Conservation (phyloP, 2,888 invertebrate genomes). For the Heliconius hortense region DNA sequence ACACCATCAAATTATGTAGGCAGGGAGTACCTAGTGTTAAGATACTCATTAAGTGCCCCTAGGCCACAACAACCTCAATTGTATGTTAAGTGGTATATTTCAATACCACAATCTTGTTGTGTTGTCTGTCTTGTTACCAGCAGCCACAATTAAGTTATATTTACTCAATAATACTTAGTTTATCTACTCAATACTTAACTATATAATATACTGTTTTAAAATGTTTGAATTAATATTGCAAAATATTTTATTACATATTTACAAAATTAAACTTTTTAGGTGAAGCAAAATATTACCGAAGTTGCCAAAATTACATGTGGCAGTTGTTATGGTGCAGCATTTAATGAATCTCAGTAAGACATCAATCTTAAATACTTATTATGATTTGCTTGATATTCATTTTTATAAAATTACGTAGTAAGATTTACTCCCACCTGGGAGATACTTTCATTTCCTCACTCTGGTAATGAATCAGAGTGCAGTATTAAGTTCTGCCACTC, state of each 20-base stretch:
- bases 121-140: neutral
- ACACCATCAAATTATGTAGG: neutral
- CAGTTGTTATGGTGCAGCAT: constrained; percentile 96
- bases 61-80: neutral
- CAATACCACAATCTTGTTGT: no score
- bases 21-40: neutral
- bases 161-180: neutral
- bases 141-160: neutral
- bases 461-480: no score
- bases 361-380: constrained; percentile 8
- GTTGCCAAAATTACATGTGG: constrained; percentile 87
- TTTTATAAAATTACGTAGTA: no score
- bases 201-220: neutral
- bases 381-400: neutral
- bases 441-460: no score
- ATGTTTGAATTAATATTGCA: neutral
- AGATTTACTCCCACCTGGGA: no score
- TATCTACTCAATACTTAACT: neutral
- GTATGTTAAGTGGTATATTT: no score
- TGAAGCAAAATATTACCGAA: constrained; percentile 72
- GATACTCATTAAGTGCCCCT: neutral
- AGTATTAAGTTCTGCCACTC: no score
- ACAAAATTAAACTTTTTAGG: constrained; percentile 48
- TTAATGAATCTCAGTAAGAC: constrained; percentile 83
- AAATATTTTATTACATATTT: neutral